phyloP scores from a whole-genome alignment of 2,888 invertebrate species.

The Lepidocyrtoides sp. region DNA sequence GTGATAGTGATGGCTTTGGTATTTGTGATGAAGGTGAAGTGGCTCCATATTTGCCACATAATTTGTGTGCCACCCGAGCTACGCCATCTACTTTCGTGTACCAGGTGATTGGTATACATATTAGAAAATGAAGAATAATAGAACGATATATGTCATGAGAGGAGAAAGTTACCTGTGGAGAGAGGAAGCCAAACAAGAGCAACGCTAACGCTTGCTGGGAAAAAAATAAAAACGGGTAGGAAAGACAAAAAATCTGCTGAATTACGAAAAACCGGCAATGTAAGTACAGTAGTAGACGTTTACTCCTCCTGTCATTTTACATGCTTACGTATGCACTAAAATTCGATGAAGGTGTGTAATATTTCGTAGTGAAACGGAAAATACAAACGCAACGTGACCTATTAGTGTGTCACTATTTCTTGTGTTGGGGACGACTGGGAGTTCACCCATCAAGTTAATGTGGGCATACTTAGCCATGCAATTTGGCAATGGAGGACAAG shows the following conservation, averaged over 20 bases:
- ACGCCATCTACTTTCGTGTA: neutral
- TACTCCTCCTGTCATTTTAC: conserved; percentile 36
- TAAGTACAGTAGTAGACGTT: neutral
- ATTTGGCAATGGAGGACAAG: too few relatives aligned
- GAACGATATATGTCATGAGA: conserved; percentile 59
- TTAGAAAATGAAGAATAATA: conserved; percentile 2
- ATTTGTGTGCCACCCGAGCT: neutral
- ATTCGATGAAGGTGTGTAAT: neutral
- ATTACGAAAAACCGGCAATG: neutral
- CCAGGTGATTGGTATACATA: too few relatives aligned
- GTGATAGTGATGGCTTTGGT: too few relatives aligned
- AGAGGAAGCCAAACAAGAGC: neutral
- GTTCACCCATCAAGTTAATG: too few relatives aligned
- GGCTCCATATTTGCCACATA: too few relatives aligned
- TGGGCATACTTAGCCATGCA: too few relatives aligned
- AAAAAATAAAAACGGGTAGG: neutral
- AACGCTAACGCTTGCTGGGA: neutral
- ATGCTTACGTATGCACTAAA: conserved; percentile 54
- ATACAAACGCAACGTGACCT: neutral
- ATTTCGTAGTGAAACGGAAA: neutral
- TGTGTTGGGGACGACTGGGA: too few relatives aligned
- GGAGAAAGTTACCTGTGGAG: too few relatives aligned
- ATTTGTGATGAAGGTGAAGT: too few relatives aligned
- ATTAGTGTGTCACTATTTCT: too few relatives aligned
- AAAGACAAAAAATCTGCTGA: conserved; percentile 20